These are phyloP conservation scores for Campoletis raptor DNA, from an alignment of 2,888 invertebrate species.

Conservation along the genomic window DNA sequence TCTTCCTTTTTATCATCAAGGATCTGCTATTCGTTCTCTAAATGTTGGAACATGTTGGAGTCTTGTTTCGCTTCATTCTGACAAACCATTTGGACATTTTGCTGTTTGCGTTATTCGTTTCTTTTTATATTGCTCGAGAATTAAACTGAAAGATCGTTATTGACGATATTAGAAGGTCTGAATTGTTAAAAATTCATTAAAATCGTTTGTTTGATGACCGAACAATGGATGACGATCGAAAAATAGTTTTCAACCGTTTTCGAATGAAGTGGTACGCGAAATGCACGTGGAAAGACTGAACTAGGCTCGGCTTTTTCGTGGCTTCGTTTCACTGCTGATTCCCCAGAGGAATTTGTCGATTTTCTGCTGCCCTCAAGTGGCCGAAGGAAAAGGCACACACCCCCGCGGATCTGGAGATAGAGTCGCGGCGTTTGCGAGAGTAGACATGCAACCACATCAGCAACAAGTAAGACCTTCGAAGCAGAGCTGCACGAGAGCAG, in stretches of 20 bases:
- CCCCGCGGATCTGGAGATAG: slow-evolving; percentile 65
- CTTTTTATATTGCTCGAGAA: neutral
- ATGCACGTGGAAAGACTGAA: neutral
- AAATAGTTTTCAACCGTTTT: neutral
- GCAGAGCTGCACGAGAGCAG: slow-evolving; percentile 73
- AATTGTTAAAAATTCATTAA: neutral
- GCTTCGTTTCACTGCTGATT: neutral
- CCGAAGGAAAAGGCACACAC: slow-evolving; percentile 76
- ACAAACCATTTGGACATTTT: neutral
- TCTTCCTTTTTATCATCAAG: neutral
- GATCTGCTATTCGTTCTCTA: neutral
- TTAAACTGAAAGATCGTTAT: neutral
- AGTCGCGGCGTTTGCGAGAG: slow-evolving; percentile 68
- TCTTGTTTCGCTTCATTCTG: neutral
- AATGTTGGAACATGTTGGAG: neutral
- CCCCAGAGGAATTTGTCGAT: slow-evolving; percentile 55
- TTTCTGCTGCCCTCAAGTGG: slow-evolving; percentile 62
- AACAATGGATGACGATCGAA: neutral
- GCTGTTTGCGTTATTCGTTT: neutral
- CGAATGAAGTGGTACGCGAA: neutral
- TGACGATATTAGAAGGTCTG: neutral
- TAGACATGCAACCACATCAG: slow-evolving; percentile 83
- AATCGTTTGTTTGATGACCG: too few species aligned
- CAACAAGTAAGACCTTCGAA: slow-evolving; percentile 82
- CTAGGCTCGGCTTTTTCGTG: neutral